A percentile compares a stretch with the other conserved stretches of the same genome.
Conservation (phyloP, 1,140 invertebrate species). For the Zaprionus davidi region DNA sequence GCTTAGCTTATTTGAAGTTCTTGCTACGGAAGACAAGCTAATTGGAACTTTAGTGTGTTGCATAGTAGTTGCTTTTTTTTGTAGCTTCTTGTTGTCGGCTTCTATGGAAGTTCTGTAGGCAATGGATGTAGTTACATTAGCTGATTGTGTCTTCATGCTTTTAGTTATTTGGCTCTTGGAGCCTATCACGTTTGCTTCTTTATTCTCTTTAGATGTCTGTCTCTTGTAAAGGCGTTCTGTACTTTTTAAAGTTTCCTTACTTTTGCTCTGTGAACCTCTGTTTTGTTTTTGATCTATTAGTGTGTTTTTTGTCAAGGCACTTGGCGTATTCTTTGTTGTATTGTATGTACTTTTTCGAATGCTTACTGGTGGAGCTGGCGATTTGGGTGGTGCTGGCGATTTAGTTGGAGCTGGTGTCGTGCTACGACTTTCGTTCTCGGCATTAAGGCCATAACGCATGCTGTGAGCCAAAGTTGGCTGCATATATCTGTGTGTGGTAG, state of each 20-base stretch:
- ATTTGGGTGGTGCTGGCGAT: conserved; percentile 69
- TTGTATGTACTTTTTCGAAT: conserved; percentile 52
- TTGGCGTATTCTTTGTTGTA: conserved; percentile 53
- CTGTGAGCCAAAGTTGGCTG: conserved; percentile 75
- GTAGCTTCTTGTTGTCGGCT: conserved; percentile 61
- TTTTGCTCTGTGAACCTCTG: conserved; percentile 61
- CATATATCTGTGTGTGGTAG: conserved; percentile 74
- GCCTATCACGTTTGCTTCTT: conserved; percentile 74
- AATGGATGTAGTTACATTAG: conserved; percentile 67
- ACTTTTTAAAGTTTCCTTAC: conserved; percentile 65
- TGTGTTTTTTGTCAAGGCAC: conserved; percentile 75
- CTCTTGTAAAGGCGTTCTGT: conserved; percentile 70
- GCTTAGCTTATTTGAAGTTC: conserved; percentile 59
- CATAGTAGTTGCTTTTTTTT: conserved; percentile 52
- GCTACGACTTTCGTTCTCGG: conserved; percentile 57
- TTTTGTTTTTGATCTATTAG: conserved; percentile 53
- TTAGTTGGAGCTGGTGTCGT: conserved; percentile 48
- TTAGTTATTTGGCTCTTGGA: conserved; percentile 74
- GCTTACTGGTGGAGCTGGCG: conserved; percentile 48
- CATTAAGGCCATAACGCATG: conserved; percentile 61
- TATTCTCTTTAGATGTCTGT: conserved; percentile 73
- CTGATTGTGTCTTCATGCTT: conserved; percentile 79
- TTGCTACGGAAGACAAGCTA: conserved; percentile 73
- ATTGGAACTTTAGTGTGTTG: conserved; percentile 75
- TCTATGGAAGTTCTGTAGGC: conserved; percentile 79